Evolutionary conservation across 2,113 vertebrate genomes (phyloP), one percentile per base, ranked within the genome.

Genomic region (Gambusia holbrooki): DNA sequence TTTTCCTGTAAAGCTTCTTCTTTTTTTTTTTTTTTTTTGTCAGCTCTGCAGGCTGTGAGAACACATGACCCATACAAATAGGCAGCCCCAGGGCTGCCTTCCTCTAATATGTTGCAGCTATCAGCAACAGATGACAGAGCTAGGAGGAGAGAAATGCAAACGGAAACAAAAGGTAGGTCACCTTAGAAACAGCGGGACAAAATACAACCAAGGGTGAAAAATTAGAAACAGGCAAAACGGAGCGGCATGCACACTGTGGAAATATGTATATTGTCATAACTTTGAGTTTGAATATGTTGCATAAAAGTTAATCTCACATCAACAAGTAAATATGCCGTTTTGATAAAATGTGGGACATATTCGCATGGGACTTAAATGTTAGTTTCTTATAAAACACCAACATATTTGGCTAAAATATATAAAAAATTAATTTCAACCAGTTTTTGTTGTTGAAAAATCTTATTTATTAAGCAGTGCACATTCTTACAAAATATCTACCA

Each of bases 81-180:
- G 78, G 80, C 62, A 42, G 89, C 89, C 90, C 70, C 76, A 37
- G 84, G 89, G 87, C 84, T 81, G 54, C 69, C 71, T 90, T 88
- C 82, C 74, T 87, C 79, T 81, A 84, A 88, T 83, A 90, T 81
- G 42, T 66, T 73, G 80, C 78, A 85, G 76, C 90, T 83, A 90
- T 87, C 87, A 88, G 85, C 84, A 86, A 86, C 87, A 89, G 75
- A 91, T 89, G 86, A 92, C 86, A 90, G 72, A 79, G 19, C 40
- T 3, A 74, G 62, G 76, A 77, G 74, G 68, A 32, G 64, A 27
- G 75, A 54, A 75, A 84, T 78, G 65, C 14, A 2, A 33, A 25
- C 48, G 68, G 30, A 76, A 78, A 75, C 61, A 42, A 81, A 58
- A 79, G 82, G 76, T 61, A 76, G 77, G 81, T 81, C 81, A 84